Evolutionary conservation across 2,888 invertebrate genomes (phyloP).

Genomic region (Horisme vitalbata): DNA sequence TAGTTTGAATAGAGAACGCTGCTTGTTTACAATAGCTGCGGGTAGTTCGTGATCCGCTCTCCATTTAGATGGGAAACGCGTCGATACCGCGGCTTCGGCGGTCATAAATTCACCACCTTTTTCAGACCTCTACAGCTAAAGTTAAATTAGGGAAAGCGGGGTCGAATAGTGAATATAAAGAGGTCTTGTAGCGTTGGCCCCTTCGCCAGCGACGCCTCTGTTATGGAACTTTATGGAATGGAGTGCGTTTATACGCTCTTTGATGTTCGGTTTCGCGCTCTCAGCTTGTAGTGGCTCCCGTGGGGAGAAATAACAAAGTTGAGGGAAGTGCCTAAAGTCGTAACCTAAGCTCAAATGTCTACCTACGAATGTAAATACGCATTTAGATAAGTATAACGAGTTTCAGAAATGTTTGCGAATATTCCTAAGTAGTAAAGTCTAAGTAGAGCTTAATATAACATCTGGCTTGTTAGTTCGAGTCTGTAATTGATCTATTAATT

Average conservation of each 20-base stretch:
- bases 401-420: slow-evolving; percentile 29
- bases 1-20: slow-evolving; percentile 75
- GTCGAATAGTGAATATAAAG: slow-evolving; percentile 46
- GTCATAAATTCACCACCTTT: slow-evolving; percentile 57
- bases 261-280: slow-evolving; percentile 75
- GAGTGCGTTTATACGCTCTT: slow-evolving; percentile 76
- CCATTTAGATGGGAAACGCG: slow-evolving; percentile 74
- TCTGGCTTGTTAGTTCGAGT: not conserved
- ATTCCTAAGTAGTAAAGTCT: not conserved
- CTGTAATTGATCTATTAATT: not conserved
- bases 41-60: slow-evolving; percentile 76
- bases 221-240: slow-evolving; percentile 75
- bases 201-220: slow-evolving; percentile 58
- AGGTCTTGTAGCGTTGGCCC: slow-evolving; percentile 56
- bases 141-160: slow-evolving; percentile 39
- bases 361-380: slow-evolving; percentile 48
- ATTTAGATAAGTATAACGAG: slow-evolving; percentile 38
- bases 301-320: slow-evolving; percentile 67
- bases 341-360: slow-evolving; percentile 53
- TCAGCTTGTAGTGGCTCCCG: slow-evolving; percentile 67
- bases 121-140: slow-evolving; percentile 47
- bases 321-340: slow-evolving; percentile 59
- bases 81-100: slow-evolving; percentile 65
- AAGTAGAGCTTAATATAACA: not conserved
- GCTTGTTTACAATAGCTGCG: slow-evolving; percentile 79